Evolutionary conservation across 2,797 vertebrate genomes (phyloP).

Genomic region (Myripristis jacobus): DNA sequence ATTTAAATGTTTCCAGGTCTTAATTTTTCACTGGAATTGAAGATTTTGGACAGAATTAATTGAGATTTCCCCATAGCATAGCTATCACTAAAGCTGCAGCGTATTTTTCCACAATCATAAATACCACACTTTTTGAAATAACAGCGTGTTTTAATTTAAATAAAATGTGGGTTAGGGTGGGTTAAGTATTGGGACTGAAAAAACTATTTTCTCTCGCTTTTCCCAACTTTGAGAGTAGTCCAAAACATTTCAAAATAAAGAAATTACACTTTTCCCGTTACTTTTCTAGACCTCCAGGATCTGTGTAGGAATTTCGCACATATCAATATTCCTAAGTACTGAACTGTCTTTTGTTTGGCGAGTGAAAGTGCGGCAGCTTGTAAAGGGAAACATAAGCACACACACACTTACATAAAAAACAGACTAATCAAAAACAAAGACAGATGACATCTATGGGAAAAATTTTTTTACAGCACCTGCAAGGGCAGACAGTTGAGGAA

Average conservation of each 20-base stretch:
- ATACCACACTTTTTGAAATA: not conserved
- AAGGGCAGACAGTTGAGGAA: slow-evolving; percentile 87
- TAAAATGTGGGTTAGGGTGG: not conserved
- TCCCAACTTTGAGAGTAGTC: too few species aligned
- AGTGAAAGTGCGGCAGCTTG: not conserved
- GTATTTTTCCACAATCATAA: not conserved
- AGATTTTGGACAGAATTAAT: too few species aligned
- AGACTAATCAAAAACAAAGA: not conserved
- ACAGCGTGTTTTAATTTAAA: not conserved
- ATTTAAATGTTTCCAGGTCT: not conserved
- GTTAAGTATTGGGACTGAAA: too few species aligned
- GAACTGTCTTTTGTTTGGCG: not conserved
- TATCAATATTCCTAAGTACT: not conserved
- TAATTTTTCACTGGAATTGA: not conserved
- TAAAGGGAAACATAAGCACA: not conserved
- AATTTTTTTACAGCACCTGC: slow-evolving; percentile 83
- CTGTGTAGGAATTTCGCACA: not conserved
- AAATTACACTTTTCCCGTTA: not conserved
- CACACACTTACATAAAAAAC: not conserved
- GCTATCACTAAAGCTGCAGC: too few species aligned
- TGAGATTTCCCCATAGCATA: too few species aligned
- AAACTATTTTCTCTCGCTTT: too few species aligned
- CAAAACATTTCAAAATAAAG: not conserved
- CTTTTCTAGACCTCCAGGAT: not conserved
- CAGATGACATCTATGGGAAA: too few species aligned